Evolutionary conservation across 2,113 vertebrate genomes (phyloP), one percentile per base, ranked within the genome.

Genomic region (Tichodroma muraria): DNA sequence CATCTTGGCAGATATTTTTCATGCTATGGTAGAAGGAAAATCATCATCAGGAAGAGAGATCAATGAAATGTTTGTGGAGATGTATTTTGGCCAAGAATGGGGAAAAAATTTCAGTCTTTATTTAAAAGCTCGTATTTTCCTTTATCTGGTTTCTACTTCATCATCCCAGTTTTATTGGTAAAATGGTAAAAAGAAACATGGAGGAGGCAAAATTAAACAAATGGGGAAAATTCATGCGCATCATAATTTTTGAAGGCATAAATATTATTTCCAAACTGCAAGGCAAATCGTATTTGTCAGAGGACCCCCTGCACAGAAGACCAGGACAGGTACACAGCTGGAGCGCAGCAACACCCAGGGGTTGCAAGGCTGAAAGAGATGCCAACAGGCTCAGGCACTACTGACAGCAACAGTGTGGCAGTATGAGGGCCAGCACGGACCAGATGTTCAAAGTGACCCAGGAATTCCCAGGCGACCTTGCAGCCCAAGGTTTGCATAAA

Each of bases 71-170:
- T 54, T 91, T 63, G 75, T 49, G 59, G 63, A 61, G 27, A 47
- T 44, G 24, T 31, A 70, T 69, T 89, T 72, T 50, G 89, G 54
- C 40, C 66, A 93, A 80, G 59, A 94, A 89, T 5, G 14, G n/a
- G 47, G 45, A 91, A 95, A 38, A 80, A 79, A 31, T 54, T n/a
- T 91, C 14, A 53, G 52, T 73, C 45, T 88, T 80, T 93, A 81
- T 50, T 88, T 89, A 83, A 94, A 90, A 90, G 35, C n/a, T 89
- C 53, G 81, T 86, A 60, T 73, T 89, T 80, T 89, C 71, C 23
- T 83, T 92, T 75, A 33, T 52, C 77, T 84, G 33, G 38, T 81
- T 94, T 87, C 73, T 77, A 71, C 38, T 85, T 80, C 33, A 73
- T 80, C 59, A 77, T 90, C 76, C 24, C 33, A 59, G 30, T 88